These are phyloP conservation scores for Trididemnum clinides DNA, from an alignment of 23 tunicate species.

Conservation along the genomic window DNA sequence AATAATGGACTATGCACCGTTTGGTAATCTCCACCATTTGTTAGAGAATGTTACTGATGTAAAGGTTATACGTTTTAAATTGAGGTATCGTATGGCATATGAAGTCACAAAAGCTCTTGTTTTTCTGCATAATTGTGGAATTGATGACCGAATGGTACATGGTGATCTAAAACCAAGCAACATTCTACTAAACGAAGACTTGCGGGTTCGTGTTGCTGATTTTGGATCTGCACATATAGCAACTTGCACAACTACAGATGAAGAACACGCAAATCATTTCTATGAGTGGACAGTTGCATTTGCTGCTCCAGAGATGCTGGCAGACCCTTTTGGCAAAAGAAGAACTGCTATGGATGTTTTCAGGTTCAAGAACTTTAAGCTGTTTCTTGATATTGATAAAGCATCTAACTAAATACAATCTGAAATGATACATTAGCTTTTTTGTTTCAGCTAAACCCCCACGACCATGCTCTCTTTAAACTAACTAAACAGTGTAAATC, in stretches of 20 bases:
- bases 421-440: no score
- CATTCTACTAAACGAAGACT: slow-evolving; percentile 22
- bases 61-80: slow-evolving; percentile 7
- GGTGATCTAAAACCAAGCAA: slow-evolving; percentile 52
- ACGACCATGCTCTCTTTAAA: no score
- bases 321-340: not conserved
- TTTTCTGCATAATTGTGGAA: slow-evolving; percentile 37
- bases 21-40: slow-evolving; percentile 9
- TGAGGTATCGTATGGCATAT: slow-evolving; percentile 31
- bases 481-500: no score
- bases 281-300: slow-evolving; percentile 19
- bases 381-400: not conserved
- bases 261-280: not conserved
- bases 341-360: slow-evolving; percentile 43
- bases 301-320: slow-evolving; percentile 47
- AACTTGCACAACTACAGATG: slow-evolving; percentile 15
- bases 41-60: not conserved
- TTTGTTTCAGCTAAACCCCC: no score
- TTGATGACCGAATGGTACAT: slow-evolving; percentile 44
- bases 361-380: no score
- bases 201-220: slow-evolving; percentile 41
- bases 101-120: slow-evolving; percentile 30
- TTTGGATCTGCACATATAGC: slow-evolving; percentile 42
- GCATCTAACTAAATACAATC: no score
- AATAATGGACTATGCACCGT: slow-evolving; percentile 17